Conservation (phyloP, 1,140 invertebrate genomes). For the Mamestra configurata region DNA sequence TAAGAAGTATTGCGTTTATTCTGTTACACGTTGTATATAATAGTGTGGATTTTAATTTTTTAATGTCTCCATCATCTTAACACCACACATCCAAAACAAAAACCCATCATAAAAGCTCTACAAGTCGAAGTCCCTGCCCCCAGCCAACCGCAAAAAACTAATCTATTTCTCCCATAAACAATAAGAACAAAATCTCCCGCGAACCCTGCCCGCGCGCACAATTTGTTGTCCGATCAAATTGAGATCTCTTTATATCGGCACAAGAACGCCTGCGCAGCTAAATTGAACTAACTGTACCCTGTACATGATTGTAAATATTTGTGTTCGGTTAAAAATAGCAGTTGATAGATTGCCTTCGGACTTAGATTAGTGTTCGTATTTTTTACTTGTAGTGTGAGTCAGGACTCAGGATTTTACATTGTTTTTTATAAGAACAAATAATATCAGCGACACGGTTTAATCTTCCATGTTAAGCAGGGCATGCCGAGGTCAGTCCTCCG, state of each 20-base stretch:
- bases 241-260: constrained; percentile 62
- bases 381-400: not conserved
- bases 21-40: no score
- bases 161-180: constrained; percentile 40
- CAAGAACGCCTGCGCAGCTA: constrained; percentile 51
- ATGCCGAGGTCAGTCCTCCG: no score
- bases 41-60: no score
- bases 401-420: no score
- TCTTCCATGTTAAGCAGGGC: no score
- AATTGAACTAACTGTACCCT: constrained; percentile 71
- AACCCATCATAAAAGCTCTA: no score
- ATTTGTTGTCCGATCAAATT: constrained; percentile 65
- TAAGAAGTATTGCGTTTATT: no score
- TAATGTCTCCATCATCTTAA: no score
- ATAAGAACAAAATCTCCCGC: constrained; percentile 24
- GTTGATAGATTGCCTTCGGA: constrained; percentile 11
- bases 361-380: not conserved
- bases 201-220: constrained; percentile 54
- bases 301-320: constrained; percentile 49
- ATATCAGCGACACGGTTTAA: no score
- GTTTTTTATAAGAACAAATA: no score
- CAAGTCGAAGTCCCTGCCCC: not conserved
- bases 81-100: no score
- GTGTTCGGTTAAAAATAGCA: constrained; percentile 35
- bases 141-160: constrained; percentile 30